Evolutionary conservation across 2,888 invertebrate species (phyloP).

Genomic region (Glyphotaelius pellucidus): DNA sequence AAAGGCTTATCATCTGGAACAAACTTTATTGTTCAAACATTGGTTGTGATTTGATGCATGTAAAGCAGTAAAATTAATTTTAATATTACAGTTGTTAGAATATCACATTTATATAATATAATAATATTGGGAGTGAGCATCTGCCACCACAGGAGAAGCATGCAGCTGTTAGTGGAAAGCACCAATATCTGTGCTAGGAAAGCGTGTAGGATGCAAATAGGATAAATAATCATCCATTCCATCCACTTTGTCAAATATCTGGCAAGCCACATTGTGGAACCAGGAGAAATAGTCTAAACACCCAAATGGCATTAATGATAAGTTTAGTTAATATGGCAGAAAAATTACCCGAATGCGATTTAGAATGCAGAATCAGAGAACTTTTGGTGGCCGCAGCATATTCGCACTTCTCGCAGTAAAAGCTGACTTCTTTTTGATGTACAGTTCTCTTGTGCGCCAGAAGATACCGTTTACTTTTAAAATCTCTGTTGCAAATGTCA

Average conservation of each 20-base stretch:
- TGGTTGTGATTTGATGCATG: neutral
- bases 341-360: conserved; percentile 83
- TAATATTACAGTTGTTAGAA: neutral
- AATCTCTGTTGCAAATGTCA: conserved; percentile 79
- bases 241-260: too few species aligned
- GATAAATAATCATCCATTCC: too few species aligned
- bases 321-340: neutral
- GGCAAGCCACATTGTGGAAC: too few species aligned
- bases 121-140: too few species aligned
- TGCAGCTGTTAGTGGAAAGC: too few species aligned
- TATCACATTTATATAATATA: too few species aligned
- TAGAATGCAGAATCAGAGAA: conserved; percentile 82
- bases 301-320: neutral
- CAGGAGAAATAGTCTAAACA: too few species aligned
- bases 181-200: too few species aligned
- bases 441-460: conserved; percentile 79
- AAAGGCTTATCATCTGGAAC: conserved; percentile 85
- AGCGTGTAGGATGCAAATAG: too few species aligned
- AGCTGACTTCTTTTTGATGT: conserved; percentile 83
- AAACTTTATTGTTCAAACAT: neutral
- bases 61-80: conserved; percentile 3
- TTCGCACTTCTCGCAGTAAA: conserved; percentile 82
- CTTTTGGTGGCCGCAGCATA: conserved; percentile 82
- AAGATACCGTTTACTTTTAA: conserved; percentile 77
- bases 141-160: too few species aligned